Evolutionary conservation across 2,888 invertebrate genomes (phyloP), one percentile per base, ranked within the genome.

Genomic region (Spilarctia lutea): DNA sequence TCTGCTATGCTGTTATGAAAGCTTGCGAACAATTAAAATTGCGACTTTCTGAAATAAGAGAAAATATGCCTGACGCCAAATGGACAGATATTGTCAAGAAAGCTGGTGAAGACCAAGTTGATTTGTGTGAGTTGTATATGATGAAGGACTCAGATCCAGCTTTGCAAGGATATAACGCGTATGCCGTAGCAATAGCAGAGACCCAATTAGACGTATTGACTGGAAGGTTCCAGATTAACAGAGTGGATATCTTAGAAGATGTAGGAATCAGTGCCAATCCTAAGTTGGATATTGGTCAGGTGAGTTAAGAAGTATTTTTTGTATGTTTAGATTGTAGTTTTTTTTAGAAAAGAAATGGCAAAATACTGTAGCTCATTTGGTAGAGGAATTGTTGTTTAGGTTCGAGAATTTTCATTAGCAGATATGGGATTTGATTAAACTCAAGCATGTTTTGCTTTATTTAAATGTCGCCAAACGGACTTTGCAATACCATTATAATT

Each of bases 151-250:
- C 94, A 10, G 96, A 97, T 65, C 79, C 94, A 0, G 94, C 96
- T 39, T 86, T 97, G 39, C 86, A 93, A 65, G 72, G 80, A 0
- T 98, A 98, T 83, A 89, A 88, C 30, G 96, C 97, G 48, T 97
- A 96, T 87, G 97, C 97, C 13, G 96, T 96, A 0, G 91, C 96
- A 2, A 96, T 97, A 30, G 87, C 96, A 13, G 98, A 98, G 91
- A 96, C 97, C 0, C 96, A 97, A 85, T 85, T 98, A 7, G 98
- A 98, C 88, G 91, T 97, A 3, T 88, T 98, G 68, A 97, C 97
- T 2, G 98, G 98, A 3, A 96, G 97, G 84, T 96, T 96, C 80
- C 92, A 97, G 83, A 90, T 97, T 63, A 86, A 90, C 1, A 93
- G 97, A 79, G 96, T 96, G 0, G 97, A 97, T 91, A 91, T 97